These are phyloP conservation scores for Panagrolaimus sp. DNA, from an alignment of 1,140 invertebrate species.

Conservation along the genomic window DNA sequence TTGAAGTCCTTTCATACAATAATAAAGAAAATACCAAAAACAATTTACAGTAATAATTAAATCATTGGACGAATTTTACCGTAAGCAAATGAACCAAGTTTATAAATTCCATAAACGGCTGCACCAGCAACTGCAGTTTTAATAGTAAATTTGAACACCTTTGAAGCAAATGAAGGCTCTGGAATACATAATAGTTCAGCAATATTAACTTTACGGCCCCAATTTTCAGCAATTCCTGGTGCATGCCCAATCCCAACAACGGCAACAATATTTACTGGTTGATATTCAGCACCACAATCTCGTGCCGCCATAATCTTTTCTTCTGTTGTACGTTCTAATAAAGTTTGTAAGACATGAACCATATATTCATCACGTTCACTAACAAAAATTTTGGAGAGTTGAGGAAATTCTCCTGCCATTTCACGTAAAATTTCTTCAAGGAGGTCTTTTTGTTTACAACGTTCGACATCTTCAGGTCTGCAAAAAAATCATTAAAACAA, in stretches of 20 bases:
- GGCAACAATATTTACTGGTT: conserved; percentile 49
- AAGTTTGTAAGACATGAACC: conserved; percentile 40
- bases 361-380: conserved; percentile 72
- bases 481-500: conserved; percentile 14
- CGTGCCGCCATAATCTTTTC: conserved; percentile 35
- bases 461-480: conserved; percentile 47
- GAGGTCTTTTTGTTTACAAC: conserved; percentile 69
- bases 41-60: no score
- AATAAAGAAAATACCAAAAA: no score
- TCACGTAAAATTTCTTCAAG: conserved; percentile 81
- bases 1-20: no score
- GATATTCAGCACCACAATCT: conserved; percentile 32
- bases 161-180: conserved; percentile 18
- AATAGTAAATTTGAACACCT: conserved; percentile 17
- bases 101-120: conserved; percentile 23
- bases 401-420: conserved; percentile 84
- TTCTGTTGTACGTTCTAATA: conserved; percentile 35
- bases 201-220: conserved; percentile 43
- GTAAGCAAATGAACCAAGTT: conserved; percentile 25
- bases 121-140: conserved; percentile 14
- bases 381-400: conserved; percentile 81
- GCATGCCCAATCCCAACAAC: conserved; percentile 57
- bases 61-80: background rate
- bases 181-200: conserved; percentile 33
- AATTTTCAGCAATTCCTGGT: conserved; percentile 45